phyloP scores from a whole-genome alignment of 1,140 invertebrate genomes.

The Artemia franciscana region DNA sequence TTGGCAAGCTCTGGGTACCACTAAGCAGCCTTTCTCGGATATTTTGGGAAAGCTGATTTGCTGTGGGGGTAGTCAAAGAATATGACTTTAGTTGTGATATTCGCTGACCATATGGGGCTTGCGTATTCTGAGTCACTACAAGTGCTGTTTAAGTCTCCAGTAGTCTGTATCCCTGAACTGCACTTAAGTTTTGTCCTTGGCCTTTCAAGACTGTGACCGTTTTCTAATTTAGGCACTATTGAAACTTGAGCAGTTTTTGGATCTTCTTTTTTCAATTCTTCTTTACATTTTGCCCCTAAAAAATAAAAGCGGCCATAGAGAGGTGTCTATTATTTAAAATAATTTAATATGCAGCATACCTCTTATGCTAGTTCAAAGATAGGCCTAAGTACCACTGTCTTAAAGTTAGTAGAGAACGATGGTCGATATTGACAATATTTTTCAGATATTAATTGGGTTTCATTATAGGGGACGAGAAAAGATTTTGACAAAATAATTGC shows the following conservation, averaged over 20 bases:
- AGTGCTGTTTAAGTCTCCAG: conserved; percentile 35
- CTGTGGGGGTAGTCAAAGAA: conserved; percentile 50
- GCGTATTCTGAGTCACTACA: conserved; percentile 7
- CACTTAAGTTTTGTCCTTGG: conserved; percentile 37
- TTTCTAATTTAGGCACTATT: conserved; percentile 41
- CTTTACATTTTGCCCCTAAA: not conserved
- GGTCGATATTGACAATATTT: no score
- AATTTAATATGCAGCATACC: no score
- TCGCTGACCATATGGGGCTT: not conserved
- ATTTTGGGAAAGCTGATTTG: conserved; percentile 56
- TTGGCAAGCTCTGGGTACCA: conserved; percentile 34
- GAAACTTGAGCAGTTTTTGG: conserved; percentile 51
- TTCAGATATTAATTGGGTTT: no score
- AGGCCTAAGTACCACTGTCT: no score
- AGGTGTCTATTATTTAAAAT: no score
- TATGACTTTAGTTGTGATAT: conserved; percentile 28
- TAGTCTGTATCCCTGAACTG: conserved; percentile 66
- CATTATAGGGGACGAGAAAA: no score
- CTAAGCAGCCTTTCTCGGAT: conserved; percentile 50
- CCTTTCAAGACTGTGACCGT: conserved; percentile 11
- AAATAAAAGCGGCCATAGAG: no score
- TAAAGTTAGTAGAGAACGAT: no score
- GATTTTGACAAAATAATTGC: no score
- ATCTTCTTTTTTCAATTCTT: conserved; percentile 11
- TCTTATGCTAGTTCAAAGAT: no score